Conservation (phyloP, 1,140 invertebrate genomes). For the Chelonus insularis region DNA sequence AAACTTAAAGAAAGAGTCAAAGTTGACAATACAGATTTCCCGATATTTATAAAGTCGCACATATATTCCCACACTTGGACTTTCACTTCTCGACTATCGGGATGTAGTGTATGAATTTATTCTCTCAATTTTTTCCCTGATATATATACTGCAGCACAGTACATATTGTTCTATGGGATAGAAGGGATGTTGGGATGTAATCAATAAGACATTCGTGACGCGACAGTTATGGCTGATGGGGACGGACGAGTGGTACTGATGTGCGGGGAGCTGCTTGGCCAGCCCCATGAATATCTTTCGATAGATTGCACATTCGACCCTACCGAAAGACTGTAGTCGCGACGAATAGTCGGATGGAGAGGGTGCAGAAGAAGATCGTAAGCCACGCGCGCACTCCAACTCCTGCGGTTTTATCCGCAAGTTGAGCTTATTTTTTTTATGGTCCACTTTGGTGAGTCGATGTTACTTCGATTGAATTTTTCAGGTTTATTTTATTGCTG, state of each 20-base stretch:
- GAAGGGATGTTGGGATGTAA: constrained; percentile 48
- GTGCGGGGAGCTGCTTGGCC: constrained; percentile 32
- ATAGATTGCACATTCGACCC: constrained; percentile 59
- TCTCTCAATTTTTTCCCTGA: no score
- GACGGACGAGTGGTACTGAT: constrained; percentile 35
- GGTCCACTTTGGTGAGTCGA: constrained; percentile 12
- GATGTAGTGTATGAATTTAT: no score
- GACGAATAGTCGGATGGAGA: constrained; percentile 34
- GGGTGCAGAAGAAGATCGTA: constrained; percentile 33
- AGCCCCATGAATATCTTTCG: constrained; percentile 62
- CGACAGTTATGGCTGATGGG: constrained; percentile 56
- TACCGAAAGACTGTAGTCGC: constrained; percentile 39
- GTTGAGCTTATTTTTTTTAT: constrained; percentile 47
- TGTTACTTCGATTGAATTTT: background rate
- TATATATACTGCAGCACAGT: background rate
- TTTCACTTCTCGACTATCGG: no score
- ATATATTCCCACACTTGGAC: no score
- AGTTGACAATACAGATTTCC: no score
- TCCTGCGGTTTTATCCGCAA: constrained; percentile 39
- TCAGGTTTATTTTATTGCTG: constrained; percentile 1
- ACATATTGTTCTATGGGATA: constrained; percentile 29
- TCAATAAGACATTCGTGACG: constrained; percentile 62
- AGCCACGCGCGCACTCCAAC: constrained; percentile 46
- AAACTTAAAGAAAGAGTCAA: no score
- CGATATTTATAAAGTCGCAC: no score